Conservation (phyloP, 2,113 vertebrate species). For the Nothoprocta pentlandii region DNA sequence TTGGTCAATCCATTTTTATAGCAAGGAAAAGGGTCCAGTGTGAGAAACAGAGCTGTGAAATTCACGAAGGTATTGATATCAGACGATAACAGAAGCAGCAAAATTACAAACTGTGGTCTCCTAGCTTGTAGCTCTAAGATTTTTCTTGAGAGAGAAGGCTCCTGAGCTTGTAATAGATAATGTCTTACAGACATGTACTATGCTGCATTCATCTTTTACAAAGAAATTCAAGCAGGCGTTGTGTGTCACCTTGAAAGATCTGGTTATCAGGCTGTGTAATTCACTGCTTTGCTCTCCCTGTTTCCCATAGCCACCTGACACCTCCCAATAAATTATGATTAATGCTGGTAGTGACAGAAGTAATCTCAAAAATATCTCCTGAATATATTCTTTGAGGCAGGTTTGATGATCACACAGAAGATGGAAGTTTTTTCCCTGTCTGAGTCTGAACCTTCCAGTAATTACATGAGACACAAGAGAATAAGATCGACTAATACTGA, state of each 20-base stretch:
- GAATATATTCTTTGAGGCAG: background rate
- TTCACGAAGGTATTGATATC: background rate
- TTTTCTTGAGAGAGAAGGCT: background rate
- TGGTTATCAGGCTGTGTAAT: background rate
- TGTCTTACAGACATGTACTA: background rate
- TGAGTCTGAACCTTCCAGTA: background rate
- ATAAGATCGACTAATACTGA: background rate
- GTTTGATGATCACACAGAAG: background rate
- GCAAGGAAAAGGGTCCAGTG: rapidly evolving
- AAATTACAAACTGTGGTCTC: background rate
- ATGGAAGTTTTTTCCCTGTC: background rate
- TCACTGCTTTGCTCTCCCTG: background rate
- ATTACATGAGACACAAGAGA: background rate
- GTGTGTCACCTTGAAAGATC: background rate
- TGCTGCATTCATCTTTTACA: background rate
- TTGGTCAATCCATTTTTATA: background rate
- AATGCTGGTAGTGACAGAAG: background rate
- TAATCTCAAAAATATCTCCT: background rate
- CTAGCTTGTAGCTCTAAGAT: background rate
- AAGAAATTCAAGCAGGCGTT: background rate
- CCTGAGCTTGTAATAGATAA: background rate
- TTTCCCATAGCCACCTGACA: background rate
- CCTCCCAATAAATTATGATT: background rate
- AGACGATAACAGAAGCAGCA: background rate
- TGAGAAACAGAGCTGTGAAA: background rate